Percentiles rank a stretch among this genome's conserved stretches.
Evolutionary conservation across 1,140 invertebrate species (phyloP).

Genomic region (Philopotamus ludificatus): DNA sequence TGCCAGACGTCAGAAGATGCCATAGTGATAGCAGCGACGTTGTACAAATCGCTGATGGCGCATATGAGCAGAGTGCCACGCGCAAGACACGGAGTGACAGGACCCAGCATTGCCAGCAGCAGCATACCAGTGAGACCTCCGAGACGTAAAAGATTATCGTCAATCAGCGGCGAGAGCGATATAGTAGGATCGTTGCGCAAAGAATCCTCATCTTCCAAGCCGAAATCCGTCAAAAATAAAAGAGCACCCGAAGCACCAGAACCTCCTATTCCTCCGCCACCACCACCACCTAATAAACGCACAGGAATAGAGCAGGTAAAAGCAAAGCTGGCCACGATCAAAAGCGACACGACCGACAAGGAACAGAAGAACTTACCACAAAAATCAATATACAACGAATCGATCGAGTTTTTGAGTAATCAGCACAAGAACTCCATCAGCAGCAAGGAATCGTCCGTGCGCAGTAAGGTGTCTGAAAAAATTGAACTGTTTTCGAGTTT

Average conservation of each 20-base stretch:
- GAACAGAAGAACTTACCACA: constrained; percentile 48
- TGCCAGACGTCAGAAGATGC: constrained; percentile 85
- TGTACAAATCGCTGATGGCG: constrained; percentile 81
- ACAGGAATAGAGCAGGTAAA: constrained; percentile 57
- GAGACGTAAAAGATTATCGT: constrained; percentile 60
- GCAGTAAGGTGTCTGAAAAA: constrained; percentile 55
- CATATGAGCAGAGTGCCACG: constrained; percentile 68
- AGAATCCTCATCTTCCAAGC: constrained; percentile 33
- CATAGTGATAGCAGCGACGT: constrained; percentile 83
- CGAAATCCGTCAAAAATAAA: constrained; percentile 44
- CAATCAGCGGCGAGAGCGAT: constrained; percentile 60
- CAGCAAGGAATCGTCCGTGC: constrained; percentile 52
- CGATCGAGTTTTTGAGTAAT: constrained; percentile 39
- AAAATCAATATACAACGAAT: constrained; percentile 49
- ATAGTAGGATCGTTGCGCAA: constrained; percentile 38
- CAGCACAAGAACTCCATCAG: constrained; percentile 42
- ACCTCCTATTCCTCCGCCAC: constrained; percentile 43
- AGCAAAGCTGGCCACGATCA: constrained; percentile 57
- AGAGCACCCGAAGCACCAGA: constrained; percentile 49
- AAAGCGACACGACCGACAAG: constrained; percentile 45
- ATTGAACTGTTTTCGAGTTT: constrained; percentile 57
- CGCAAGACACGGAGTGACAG: constrained; percentile 69
- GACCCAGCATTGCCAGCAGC: constrained; percentile 65
- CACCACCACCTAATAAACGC: constrained; percentile 49
- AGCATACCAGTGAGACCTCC: constrained; percentile 56